Conservation (phyloP, 2,888 invertebrate genomes). For the Serrognathus titanus region DNA sequence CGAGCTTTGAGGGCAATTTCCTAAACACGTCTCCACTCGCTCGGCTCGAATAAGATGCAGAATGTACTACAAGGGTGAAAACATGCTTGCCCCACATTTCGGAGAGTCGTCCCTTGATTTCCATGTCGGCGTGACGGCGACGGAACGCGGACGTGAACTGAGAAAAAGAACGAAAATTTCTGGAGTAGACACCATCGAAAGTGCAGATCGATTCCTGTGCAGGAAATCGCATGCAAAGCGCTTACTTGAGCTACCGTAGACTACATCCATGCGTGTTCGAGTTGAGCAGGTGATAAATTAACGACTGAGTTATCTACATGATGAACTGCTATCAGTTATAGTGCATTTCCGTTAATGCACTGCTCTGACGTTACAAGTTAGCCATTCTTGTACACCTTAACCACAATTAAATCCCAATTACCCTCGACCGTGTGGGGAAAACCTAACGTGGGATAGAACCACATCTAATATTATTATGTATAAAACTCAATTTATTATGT, state of each 20-base stretch:
- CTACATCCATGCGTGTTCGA: constrained; percentile 2
- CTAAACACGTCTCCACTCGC: constrained; percentile 1
- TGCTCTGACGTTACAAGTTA: constrained; percentile 13
- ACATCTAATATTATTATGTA: no score
- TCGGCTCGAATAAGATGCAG: neutral
- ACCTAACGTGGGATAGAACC: no score
- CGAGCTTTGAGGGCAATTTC: constrained; percentile 1
- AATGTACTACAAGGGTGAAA: neutral
- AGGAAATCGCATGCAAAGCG: constrained; percentile 4
- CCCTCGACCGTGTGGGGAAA: no score
- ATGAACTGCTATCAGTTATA: constrained; percentile 26
- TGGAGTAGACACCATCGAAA: constrained; percentile 3
- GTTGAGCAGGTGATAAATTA: constrained; percentile 21
- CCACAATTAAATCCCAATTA: neutral
- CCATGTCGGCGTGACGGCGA: neutral
- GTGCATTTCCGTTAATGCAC: constrained; percentile 27
- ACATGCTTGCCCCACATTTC: no score
- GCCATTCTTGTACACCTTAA: constrained; percentile 8
- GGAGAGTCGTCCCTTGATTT: no score
- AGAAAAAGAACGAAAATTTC: neutral
- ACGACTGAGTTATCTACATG: constrained; percentile 23
- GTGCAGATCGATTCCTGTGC: constrained; percentile 4
- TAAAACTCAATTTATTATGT: no score
- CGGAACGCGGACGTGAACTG: neutral
- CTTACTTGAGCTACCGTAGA: neutral